These are phyloP conservation scores for Apistogramma diplotaenia DNA, from an alignment of 2,113 vertebrate species.

Conservation along the genomic window DNA sequence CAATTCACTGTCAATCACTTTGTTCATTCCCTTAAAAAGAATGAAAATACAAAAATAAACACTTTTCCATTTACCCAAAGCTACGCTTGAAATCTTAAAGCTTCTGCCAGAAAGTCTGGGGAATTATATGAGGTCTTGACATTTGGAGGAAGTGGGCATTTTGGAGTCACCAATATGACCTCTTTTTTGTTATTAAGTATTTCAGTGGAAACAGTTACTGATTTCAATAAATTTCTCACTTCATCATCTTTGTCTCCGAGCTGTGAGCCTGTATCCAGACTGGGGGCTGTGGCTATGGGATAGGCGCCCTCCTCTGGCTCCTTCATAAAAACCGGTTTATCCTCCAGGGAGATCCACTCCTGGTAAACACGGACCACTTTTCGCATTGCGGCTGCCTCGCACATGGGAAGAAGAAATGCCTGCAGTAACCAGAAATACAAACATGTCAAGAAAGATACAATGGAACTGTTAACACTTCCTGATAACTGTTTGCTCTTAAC, in stretches of 20 bases:
- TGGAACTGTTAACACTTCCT: not conserved
- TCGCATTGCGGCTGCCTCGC: conserved; percentile 96
- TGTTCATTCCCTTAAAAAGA: conserved; percentile 76
- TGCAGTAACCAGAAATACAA: conserved; percentile 44
- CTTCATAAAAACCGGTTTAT: conserved; percentile 96
- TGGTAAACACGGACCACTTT: conserved; percentile 97
- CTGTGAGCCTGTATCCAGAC: conserved; percentile 76
- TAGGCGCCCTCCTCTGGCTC: conserved; percentile 85
- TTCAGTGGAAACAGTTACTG: not conserved
- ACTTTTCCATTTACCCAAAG: not conserved
- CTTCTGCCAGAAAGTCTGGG: too few species aligned
- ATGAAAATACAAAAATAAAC: not conserved
- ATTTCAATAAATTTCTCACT: conserved; percentile 40
- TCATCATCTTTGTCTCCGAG: conserved; percentile 79
- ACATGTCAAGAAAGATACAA: not conserved
- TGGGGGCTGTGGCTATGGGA: conserved; percentile 67
- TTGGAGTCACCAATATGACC: too few species aligned
- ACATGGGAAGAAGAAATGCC: conserved; percentile 96
- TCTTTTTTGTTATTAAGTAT: not conserved
- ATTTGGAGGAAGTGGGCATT: too few species aligned
- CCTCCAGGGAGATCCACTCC: conserved; percentile 97
- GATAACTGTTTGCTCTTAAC: conserved; percentile 62
- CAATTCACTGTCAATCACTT: conserved; percentile 78
- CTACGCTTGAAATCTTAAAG: fast-evolving
- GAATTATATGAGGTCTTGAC: too few species aligned